phyloP scores from a whole-genome alignment of 2,113 vertebrate species.

The Anhinga anhinga region DNA sequence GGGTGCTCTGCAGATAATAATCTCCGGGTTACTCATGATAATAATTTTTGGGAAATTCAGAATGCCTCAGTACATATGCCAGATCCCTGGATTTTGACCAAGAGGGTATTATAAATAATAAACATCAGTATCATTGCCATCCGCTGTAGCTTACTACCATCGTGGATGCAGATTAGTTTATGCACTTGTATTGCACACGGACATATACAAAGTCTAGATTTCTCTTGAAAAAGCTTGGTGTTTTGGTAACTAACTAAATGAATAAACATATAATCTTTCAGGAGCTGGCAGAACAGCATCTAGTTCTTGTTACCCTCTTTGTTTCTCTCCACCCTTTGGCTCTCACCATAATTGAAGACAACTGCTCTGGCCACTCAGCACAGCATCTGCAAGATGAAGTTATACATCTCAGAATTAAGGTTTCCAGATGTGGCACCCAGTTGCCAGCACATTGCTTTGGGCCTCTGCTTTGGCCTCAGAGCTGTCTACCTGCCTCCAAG shows the following conservation, averaged over 20 bases:
- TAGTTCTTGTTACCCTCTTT: conserved; percentile 30
- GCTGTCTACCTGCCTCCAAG: not conserved
- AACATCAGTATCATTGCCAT: not conserved
- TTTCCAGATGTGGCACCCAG: not conserved
- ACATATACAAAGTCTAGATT: conserved; percentile 44
- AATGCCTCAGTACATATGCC: not conserved
- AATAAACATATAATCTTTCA: conserved; percentile 57
- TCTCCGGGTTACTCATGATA: not conserved
- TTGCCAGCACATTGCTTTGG: conserved; percentile 5
- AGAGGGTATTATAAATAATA: conserved; percentile 2
- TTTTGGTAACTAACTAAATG: conserved; percentile 26
- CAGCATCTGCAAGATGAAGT: conserved; percentile 44
- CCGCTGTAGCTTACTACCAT: not conserved
- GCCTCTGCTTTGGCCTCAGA: not conserved
- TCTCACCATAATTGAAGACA: conserved; percentile 60
- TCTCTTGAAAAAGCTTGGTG: not conserved
- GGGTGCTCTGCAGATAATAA: not conserved
- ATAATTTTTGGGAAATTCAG: not conserved
- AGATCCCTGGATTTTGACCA: conserved; percentile 6
- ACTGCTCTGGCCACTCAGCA: conserved; percentile 47
- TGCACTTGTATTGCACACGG: conserved; percentile 1
- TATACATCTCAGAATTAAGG: not conserved
- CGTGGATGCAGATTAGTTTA: not conserved
- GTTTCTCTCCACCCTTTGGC: conserved; percentile 19
- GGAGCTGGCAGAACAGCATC: conserved; percentile 34